phyloP scores from a whole-genome alignment of 37 sponge, comb jelly and placozoan species.

The Axinella damicornis region DNA sequence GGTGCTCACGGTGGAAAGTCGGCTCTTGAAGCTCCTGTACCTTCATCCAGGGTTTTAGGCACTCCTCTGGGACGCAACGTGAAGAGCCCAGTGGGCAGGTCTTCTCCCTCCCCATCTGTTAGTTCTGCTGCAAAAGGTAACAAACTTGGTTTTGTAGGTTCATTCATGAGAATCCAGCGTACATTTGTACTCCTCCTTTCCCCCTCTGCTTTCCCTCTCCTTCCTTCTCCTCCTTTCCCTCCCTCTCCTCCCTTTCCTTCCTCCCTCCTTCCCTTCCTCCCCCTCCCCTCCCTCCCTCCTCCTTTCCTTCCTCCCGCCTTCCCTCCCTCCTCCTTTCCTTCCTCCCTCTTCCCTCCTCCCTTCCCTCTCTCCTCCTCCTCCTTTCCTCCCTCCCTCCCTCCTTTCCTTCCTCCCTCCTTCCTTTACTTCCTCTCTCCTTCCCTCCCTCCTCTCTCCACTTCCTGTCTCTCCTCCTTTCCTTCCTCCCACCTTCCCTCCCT shows the following conservation, averaged over 20 bases:
- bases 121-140: no score
- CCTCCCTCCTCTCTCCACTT: background rate
- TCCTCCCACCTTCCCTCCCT: background rate
- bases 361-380: slow-evolving; percentile 24
- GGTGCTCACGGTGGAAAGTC: no score
- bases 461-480: background rate
- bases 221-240: background rate
- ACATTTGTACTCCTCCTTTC: no score
- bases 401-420: slow-evolving; percentile 25
- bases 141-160: no score
- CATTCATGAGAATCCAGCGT: no score
- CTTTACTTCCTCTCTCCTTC: background rate
- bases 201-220: background rate
- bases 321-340: slow-evolving; percentile 16
- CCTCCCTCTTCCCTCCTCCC: slow-evolving; percentile 9
- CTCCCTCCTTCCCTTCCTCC: slow-evolving; percentile 29
- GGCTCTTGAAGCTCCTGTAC: no score
- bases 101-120: no score
- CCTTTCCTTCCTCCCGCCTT: slow-evolving; percentile 34
- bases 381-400: slow-evolving; percentile 14
- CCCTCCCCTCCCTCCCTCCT: no score
- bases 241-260: background rate
- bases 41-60: no score
- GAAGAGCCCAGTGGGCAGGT: no score
- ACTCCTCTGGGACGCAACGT: no score